phyloP scores from a whole-genome alignment of 2,888 invertebrate species.

The Acleris literana region DNA sequence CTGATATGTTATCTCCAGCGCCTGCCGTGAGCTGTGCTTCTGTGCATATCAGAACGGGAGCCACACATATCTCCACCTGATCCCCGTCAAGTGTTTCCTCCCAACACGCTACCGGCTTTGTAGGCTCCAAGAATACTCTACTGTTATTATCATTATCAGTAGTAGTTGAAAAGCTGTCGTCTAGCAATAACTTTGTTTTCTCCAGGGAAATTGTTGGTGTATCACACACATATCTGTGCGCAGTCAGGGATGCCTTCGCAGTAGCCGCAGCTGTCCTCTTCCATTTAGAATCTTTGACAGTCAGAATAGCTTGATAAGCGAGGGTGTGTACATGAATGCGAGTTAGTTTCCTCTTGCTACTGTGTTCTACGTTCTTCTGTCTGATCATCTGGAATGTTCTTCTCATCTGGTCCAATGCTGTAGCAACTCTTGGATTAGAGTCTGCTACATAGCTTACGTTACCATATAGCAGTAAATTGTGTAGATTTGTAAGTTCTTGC shows the following conservation, averaged over 20 bases:
- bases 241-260: conserved; percentile 92
- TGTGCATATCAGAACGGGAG: conserved; percentile 93
- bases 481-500: conserved; percentile 91
- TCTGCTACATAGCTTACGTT: conserved; percentile 89
- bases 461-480: conserved; percentile 87
- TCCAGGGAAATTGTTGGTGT: conserved; percentile 81
- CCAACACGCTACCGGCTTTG: conserved; percentile 93
- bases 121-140: conserved; percentile 86
- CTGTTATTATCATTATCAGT: conserved; percentile 75
- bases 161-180: conserved; percentile 92
- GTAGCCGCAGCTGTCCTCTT: conserved; percentile 90
- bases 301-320: conserved; percentile 93
- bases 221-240: conserved; percentile 92
- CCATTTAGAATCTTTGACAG: conserved; percentile 88
- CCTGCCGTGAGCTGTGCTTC: conserved; percentile 92
- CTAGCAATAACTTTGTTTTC: conserved; percentile 86
- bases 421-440: conserved; percentile 91
- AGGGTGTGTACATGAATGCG: conserved; percentile 93
- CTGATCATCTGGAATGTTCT: conserved; percentile 84
- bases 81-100: conserved; percentile 83
- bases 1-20: conserved; percentile 94
- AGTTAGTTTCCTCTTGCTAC: conserved; percentile 84
- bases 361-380: conserved; percentile 63
- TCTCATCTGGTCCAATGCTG: conserved; percentile 92
- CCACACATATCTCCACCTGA: conserved; percentile 88